These are phyloP conservation scores for Mythimna lalbum DNA, from an alignment of 2,888 invertebrate species.

Conservation along the genomic window DNA sequence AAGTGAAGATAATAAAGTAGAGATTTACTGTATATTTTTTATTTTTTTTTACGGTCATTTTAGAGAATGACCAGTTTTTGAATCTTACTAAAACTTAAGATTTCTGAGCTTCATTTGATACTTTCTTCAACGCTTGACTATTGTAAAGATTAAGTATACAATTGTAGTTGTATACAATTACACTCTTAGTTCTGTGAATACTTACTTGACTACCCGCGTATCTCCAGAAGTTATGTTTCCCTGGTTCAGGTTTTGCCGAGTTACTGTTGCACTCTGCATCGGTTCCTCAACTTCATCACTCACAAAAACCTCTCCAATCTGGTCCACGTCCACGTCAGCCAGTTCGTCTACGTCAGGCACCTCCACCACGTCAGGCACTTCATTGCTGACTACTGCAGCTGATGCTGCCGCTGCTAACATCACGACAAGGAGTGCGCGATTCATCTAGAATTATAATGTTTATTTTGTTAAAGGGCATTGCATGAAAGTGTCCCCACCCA, in stretches of 20 bases:
- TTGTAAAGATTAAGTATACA: background rate
- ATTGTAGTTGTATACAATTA: too few species aligned
- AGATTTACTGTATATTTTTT: background rate
- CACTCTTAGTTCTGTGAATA: background rate
- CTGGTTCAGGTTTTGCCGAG: slow-evolving; percentile 10
- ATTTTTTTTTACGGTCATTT: too few species aligned
- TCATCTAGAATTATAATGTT: slow-evolving; percentile 22
- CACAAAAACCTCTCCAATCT: background rate
- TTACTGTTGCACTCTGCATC: slow-evolving; percentile 1
- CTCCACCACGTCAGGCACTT: background rate
- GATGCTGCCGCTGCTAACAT: slow-evolving; percentile 23
- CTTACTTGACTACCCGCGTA: background rate
- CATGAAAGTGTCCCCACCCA: too few species aligned
- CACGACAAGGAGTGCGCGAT: slow-evolving; percentile 12
- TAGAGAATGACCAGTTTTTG: background rate
- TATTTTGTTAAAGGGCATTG: too few species aligned
- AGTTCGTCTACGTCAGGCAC: background rate
- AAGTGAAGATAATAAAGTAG: too few species aligned
- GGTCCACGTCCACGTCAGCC: background rate
- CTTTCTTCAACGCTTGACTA: background rate
- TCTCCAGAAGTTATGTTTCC: background rate
- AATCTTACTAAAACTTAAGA: background rate
- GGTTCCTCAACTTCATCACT: too few species aligned
- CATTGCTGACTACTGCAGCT: slow-evolving; percentile 22
- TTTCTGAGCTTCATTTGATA: background rate